Evolutionary conservation across 2,888 invertebrate species (phyloP).

Genomic region (Rhagonycha lutea): DNA sequence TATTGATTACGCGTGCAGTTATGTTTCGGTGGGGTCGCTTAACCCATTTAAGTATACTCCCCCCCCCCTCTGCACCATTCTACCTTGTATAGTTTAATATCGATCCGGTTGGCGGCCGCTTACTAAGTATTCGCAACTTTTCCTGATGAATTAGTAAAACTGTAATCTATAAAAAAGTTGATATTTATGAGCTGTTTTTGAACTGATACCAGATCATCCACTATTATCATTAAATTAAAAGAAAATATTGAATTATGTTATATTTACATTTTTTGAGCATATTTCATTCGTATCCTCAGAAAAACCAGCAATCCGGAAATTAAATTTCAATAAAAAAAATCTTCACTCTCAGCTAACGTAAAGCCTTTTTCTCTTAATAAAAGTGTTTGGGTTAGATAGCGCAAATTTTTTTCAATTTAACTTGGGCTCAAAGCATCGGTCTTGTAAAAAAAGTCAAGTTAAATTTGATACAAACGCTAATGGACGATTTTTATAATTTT

Average conservation of each 20-base stretch:
- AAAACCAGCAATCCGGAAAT: neutral
- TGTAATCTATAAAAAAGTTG: too few species aligned
- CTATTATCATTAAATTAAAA: too few species aligned
- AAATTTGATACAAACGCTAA: neutral
- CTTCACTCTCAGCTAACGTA: neutral
- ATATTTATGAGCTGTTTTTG: too few species aligned
- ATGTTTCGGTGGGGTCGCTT: too few species aligned
- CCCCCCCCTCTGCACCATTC: too few species aligned
- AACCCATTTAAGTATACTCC: too few species aligned
- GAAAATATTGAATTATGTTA: neutral
- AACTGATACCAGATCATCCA: too few species aligned
- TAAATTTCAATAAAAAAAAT: neutral
- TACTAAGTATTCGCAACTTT: too few species aligned
- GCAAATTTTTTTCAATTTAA: neutral
- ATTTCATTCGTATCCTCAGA: neutral
- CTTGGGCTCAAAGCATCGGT: neutral
- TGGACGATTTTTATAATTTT: neutral
- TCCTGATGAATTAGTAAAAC: too few species aligned
- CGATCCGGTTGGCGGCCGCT: too few species aligned
- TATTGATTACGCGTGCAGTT: too few species aligned
- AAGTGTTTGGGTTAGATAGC: neutral
- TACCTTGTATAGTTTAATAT: too few species aligned
- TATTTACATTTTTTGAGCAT: neutral
- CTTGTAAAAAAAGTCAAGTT: neutral
- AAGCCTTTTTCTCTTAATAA: neutral